A percentile compares a stretch with the other conserved stretches of the same genome.
phyloP scores from a whole-genome alignment of 2,113 vertebrate genomes.

The Peromyscus californicus region DNA sequence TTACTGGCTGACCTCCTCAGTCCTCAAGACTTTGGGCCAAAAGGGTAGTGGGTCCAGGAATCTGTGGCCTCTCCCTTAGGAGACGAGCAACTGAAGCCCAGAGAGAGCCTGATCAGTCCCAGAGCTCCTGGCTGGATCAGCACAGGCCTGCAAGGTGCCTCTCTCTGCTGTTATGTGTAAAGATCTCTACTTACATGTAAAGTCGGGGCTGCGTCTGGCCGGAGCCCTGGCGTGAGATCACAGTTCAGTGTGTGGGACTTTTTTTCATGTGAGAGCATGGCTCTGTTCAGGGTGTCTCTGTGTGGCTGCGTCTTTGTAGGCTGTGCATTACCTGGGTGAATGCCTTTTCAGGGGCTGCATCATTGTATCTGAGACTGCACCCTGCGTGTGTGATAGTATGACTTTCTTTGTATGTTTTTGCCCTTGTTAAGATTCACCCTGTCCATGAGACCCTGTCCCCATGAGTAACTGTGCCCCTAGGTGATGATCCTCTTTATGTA shows the following conservation, averaged over 20 bases:
- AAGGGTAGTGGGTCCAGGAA: neutral
- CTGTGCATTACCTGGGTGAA: neutral
- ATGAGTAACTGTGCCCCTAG: neutral
- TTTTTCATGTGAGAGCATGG: neutral
- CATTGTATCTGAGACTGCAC: neutral
- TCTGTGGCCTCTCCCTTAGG: neutral
- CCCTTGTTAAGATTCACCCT: neutral
- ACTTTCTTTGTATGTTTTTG: slow-evolving; percentile 17
- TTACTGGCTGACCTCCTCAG: neutral
- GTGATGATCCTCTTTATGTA: neutral
- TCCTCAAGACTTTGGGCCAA: slow-evolving; percentile 1
- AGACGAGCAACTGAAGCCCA: neutral
- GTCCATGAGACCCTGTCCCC: neutral
- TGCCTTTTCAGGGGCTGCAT: neutral
- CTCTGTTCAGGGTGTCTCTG: neutral
- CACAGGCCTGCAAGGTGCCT: neutral
- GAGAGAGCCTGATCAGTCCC: neutral
- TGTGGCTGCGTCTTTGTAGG: neutral
- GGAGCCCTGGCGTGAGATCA: neutral
- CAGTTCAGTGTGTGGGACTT: neutral
- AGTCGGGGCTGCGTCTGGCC: neutral
- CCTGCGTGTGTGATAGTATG: neutral
- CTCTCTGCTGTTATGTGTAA: neutral
- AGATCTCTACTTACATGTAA: neutral
- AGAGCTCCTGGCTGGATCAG: neutral